A percentile compares a stretch with the other conserved stretches of the same genome.
phyloP scores from a whole-genome alignment of 2,113 vertebrate genomes.

The Corvus cornix region DNA sequence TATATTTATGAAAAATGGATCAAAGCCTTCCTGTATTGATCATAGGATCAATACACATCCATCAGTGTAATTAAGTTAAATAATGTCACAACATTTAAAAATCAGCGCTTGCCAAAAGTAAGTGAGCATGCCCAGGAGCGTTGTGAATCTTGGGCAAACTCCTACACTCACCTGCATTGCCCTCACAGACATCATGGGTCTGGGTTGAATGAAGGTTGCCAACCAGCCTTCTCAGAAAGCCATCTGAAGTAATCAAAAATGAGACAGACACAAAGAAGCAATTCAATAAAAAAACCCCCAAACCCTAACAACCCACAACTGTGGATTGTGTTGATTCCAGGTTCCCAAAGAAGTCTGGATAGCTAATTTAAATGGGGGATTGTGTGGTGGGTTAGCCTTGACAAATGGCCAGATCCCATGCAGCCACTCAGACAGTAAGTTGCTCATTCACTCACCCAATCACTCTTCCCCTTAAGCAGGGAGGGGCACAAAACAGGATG shows the following conservation, averaged over 20 bases:
- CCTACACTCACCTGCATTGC: not conserved
- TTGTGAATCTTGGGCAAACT: not conserved
- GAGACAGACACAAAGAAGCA: not conserved
- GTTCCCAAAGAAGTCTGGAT: not conserved
- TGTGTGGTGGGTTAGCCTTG: not conserved
- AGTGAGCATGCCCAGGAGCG: not conserved
- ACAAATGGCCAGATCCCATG: not conserved
- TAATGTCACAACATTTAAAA: not conserved
- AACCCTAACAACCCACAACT: too few relatives aligned
- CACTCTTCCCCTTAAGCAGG: not conserved
- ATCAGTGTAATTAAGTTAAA: not conserved
- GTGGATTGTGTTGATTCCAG: not conserved
- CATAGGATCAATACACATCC: not conserved
- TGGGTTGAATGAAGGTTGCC: not conserved
- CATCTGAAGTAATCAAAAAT: not conserved
- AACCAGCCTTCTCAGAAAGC: not conserved
- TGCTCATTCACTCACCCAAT: not conserved
- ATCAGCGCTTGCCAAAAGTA: not conserved
- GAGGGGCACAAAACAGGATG: not conserved
- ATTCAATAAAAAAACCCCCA: rapidly evolving
- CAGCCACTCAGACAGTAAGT: not conserved
- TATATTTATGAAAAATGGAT: constrained; percentile 9
- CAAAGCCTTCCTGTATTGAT: not conserved
- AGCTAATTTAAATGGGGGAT: not conserved
- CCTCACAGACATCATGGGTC: not conserved